Conservation (phyloP, 2,888 invertebrate genomes). For the Conistra vaccinii region DNA sequence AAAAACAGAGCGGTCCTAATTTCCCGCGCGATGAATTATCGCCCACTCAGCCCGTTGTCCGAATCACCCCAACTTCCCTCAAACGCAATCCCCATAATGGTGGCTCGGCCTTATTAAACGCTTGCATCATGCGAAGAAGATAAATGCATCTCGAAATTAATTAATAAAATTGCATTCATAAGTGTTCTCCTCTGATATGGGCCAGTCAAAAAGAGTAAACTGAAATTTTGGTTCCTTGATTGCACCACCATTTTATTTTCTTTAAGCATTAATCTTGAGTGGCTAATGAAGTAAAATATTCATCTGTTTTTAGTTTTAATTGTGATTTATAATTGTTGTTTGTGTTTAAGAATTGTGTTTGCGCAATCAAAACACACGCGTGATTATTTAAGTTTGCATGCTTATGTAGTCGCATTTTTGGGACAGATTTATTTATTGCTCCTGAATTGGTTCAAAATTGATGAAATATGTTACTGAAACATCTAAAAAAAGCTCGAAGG, state of each 20-base stretch:
- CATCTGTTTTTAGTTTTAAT: conserved; percentile 66
- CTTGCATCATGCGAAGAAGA: conserved; percentile 85
- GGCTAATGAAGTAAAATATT: conserved; percentile 68
- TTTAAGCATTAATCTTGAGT: conserved; percentile 64
- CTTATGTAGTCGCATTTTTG: background rate
- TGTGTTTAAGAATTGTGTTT: conserved; percentile 59
- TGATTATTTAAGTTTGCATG: conserved; percentile 18
- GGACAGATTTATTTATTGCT: background rate
- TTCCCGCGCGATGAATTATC: conserved; percentile 71
- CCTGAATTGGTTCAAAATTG: background rate
- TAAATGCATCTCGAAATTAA: conserved; percentile 88
- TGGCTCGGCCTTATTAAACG: conserved; percentile 83
- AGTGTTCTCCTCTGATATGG: conserved; percentile 72
- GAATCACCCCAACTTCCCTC: conserved; percentile 76
- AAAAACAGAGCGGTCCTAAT: conserved; percentile 61
- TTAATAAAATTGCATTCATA: conserved; percentile 87
- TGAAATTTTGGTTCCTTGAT: conserved; percentile 73
- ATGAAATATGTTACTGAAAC: background rate
- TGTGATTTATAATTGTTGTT: conserved; percentile 72
- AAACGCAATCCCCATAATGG: conserved; percentile 81
- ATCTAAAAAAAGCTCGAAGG: background rate
- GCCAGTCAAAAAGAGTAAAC: conserved; percentile 71
- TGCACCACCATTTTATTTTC: conserved; percentile 67
- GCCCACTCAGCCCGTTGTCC: conserved; percentile 69
- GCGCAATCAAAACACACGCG: conserved; percentile 58